Evolutionary conservation across 2,888 invertebrate species (phyloP).

Genomic region (Drosophila subquinaria): DNA sequence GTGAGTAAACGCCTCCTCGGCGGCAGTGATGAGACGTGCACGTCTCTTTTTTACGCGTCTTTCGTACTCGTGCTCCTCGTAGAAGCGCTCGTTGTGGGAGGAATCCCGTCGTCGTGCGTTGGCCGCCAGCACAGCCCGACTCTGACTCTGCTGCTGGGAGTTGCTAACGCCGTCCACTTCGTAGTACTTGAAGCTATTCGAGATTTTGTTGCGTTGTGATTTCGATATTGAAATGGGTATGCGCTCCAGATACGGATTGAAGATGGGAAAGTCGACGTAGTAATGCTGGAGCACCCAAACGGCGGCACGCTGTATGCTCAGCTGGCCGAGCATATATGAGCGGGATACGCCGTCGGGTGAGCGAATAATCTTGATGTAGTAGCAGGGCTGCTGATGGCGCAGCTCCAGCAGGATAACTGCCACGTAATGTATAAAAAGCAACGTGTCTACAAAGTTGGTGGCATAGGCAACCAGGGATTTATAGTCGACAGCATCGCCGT

Average conservation of each 20-base stretch:
- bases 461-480: slow-evolving; percentile 96
- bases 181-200: slow-evolving; percentile 97
- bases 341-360: slow-evolving; percentile 98
- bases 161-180: slow-evolving; percentile 95
- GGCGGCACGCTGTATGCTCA: slow-evolving; percentile 98
- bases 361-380: slow-evolving; percentile 95
- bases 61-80: slow-evolving; percentile 99
- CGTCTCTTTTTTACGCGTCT: slow-evolving; percentile 95
- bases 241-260: slow-evolving; percentile 97
- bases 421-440: slow-evolving; percentile 97
- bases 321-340: slow-evolving; percentile 94
- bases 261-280: slow-evolving; percentile 97
- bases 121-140: slow-evolving; percentile 90
- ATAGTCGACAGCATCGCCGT: slow-evolving; percentile 93
- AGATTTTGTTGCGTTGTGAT: slow-evolving; percentile 90
- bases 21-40: slow-evolving; percentile 95
- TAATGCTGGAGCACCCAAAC: slow-evolving; percentile 97
- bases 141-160: slow-evolving; percentile 90
- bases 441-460: slow-evolving; percentile 95
- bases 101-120: slow-evolving; percentile 94
- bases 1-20: slow-evolving; percentile 99
- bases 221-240: slow-evolving; percentile 95
- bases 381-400: slow-evolving; percentile 95
- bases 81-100: slow-evolving; percentile 98
- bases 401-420: slow-evolving; percentile 97